Evolutionary conservation across 2,113 vertebrate species (phyloP).

Genomic region (Lonchura striata): DNA sequence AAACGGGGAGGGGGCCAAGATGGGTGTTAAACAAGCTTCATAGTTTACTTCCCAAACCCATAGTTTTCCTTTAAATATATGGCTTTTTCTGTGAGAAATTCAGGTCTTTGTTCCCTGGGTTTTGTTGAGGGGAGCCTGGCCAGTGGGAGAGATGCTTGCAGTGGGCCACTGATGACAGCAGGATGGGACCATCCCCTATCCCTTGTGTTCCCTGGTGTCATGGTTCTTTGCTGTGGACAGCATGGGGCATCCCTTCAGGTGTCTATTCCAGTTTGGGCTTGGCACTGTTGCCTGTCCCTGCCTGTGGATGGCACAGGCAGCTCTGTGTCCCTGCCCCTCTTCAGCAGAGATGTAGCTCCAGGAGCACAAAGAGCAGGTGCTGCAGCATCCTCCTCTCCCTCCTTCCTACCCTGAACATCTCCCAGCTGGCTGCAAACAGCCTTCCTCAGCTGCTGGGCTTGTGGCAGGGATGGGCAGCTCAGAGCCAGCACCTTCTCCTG

Average conservation of each 20-base stretch:
- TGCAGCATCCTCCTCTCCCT: not conserved
- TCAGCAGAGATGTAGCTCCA: not conserved
- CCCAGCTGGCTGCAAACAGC: not conserved
- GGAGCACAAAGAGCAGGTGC: not conserved
- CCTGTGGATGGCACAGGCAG: not conserved
- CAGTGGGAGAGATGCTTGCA: fast-evolving
- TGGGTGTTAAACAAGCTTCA: not conserved
- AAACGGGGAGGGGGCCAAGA: not conserved
- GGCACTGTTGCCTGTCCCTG: not conserved
- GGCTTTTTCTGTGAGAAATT: not conserved
- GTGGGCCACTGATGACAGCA: not conserved
- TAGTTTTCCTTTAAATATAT: not conserved
- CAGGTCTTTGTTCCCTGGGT: not conserved
- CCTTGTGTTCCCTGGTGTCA: fast-evolving
- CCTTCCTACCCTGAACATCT: not conserved
- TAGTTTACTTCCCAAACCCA: not conserved
- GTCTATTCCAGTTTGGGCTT: not conserved
- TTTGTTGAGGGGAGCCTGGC: not conserved
- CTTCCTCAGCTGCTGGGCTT: not conserved
- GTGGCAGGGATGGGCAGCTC: not conserved
- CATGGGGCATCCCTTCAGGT: fast-evolving
- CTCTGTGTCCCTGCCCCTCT: not conserved
- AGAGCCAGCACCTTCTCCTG: not conserved
- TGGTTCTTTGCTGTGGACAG: not conserved
- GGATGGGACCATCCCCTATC: not conserved